Conservation (phyloP, 1,140 invertebrate genomes). For the Drosophila eugracilis region DNA sequence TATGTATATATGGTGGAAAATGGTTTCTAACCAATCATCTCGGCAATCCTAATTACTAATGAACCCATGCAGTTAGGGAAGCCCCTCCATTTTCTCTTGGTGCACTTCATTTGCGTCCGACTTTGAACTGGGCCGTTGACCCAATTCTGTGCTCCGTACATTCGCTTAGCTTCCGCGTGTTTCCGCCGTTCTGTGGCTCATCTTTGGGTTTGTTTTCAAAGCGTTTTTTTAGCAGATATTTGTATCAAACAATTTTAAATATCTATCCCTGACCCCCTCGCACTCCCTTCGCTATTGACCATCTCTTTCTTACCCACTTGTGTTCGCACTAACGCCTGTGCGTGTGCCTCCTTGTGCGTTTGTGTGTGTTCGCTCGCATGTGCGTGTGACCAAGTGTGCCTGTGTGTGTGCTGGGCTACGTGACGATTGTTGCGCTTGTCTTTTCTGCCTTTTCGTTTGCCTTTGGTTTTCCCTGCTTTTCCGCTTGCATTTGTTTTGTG, state of each 20-base stretch:
- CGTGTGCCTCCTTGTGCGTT: slow-evolving; percentile 13
- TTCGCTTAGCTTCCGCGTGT: slow-evolving; percentile 25
- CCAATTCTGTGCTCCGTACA: slow-evolving; percentile 41
- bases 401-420: slow-evolving; percentile 68
- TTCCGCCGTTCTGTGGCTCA: slow-evolving; percentile 10
- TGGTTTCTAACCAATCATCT: too few species aligned
- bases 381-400: slow-evolving; percentile 26
- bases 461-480: slow-evolving; percentile 47
- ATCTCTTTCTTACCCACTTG: slow-evolving; percentile 34
- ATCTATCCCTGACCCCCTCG: slow-evolving; percentile 14
- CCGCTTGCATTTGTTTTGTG: slow-evolving; percentile 37
- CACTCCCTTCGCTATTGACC: slow-evolving; percentile 11
- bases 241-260: slow-evolving; percentile 35
- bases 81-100: not conserved
- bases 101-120: slow-evolving; percentile 13
- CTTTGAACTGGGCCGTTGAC: slow-evolving; percentile 76
- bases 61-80: too few species aligned
- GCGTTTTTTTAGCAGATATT: slow-evolving; percentile 18
- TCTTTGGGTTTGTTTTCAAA: slow-evolving; percentile 7
- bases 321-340: slow-evolving; percentile 40
- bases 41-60: too few species aligned
- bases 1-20: too few species aligned
- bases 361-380: slow-evolving; percentile 16
- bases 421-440: slow-evolving; percentile 72
- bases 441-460: slow-evolving; percentile 48